Evolutionary conservation across 2,888 invertebrate species (phyloP).

Genomic region (Disparrhopalites patrizii): DNA sequence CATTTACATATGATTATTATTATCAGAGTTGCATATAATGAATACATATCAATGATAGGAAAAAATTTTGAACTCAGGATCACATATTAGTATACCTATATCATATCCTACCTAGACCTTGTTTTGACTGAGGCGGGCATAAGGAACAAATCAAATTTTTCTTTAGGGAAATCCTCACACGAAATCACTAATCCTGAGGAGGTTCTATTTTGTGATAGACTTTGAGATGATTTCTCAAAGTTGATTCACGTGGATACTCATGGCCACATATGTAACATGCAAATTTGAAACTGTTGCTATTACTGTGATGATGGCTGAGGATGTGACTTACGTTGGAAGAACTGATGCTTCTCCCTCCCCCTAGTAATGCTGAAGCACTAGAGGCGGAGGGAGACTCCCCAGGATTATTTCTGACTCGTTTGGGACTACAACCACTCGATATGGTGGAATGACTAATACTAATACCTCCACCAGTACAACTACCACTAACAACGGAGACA

Average conservation of each 20-base stretch:
- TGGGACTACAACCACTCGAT: not conserved
- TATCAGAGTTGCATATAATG: no score
- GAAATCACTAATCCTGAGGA: not conserved
- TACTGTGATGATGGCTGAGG: not conserved
- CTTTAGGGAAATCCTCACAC: no score
- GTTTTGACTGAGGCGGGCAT: no score
- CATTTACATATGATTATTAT: no score
- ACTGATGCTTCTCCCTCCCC: not conserved
- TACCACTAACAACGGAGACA: constrained; percentile 23
- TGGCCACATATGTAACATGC: constrained; percentile 47
- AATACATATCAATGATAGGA: no score
- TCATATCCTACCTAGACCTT: no score
- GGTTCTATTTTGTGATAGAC: constrained; percentile 48
- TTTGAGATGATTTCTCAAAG: constrained; percentile 47
- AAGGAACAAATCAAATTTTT: no score
- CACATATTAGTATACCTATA: no score
- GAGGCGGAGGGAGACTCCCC: not conserved
- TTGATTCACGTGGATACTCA: constrained; percentile 47
- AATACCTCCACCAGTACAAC: constrained; percentile 2
- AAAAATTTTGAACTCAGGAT: no score
- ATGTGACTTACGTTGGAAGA: not conserved
- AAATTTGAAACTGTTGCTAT: constrained; percentile 40
- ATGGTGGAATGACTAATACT: not conserved
- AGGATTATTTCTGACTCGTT: not conserved
- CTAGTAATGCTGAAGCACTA: not conserved